These are phyloP conservation scores for Platichthys stellatus DNA, from an alignment of 2,113 vertebrate genomes.

Conservation along the genomic window DNA sequence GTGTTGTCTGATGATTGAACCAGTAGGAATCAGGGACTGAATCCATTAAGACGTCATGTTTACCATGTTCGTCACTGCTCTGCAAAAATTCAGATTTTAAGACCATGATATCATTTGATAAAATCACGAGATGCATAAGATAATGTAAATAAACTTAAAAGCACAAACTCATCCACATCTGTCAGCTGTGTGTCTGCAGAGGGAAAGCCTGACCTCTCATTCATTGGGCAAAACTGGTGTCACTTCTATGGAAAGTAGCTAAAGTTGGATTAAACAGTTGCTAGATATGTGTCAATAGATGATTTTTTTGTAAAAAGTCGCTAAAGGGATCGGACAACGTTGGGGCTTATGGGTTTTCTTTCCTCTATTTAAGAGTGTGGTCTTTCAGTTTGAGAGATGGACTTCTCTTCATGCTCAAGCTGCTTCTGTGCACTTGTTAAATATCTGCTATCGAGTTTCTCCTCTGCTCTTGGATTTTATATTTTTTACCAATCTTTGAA, in stretches of 20 bases:
- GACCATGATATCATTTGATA: background rate
- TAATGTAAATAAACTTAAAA: background rate
- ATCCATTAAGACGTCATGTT: background rate
- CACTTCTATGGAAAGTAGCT: no score
- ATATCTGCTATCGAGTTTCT: no score
- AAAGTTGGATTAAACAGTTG: no score
- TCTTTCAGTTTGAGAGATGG: background rate
- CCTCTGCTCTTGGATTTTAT: no score
- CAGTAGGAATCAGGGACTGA: background rate
- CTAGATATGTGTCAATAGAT: no score
- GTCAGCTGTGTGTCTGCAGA: no score
- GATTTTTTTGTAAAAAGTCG: no score
- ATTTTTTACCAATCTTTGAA: no score
- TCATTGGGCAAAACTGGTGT: background rate
- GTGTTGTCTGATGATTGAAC: no score
- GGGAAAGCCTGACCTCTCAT: background rate
- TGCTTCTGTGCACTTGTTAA: no score
- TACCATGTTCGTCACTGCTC: background rate
- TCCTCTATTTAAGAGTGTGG: background rate
- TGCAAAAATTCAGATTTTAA: background rate
- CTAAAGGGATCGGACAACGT: background rate
- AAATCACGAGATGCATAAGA: background rate
- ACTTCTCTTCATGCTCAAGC: no score
- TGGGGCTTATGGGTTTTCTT: background rate
- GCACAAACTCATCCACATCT: no score